These are phyloP conservation scores for Dryobota labecula DNA, from an alignment of 2,888 invertebrate genomes.

Conservation along the genomic window DNA sequence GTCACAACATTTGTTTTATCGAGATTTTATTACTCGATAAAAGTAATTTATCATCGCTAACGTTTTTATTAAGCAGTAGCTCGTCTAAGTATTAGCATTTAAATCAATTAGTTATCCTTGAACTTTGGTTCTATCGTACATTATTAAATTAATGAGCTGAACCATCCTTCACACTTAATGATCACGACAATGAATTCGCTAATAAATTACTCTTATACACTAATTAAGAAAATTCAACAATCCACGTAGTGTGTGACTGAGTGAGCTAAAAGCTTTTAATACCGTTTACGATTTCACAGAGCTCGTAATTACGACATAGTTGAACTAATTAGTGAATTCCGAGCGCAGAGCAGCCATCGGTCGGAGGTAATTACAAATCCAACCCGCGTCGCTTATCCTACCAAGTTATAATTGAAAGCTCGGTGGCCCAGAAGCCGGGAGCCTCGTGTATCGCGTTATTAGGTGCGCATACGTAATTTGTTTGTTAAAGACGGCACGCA, in stretches of 20 bases:
- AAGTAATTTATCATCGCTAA: constrained; percentile 61
- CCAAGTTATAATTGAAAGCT: constrained; percentile 89
- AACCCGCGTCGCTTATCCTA: constrained; percentile 83
- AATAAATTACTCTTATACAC: constrained; percentile 52
- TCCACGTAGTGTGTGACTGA: constrained; percentile 55
- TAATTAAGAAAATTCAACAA: constrained; percentile 62
- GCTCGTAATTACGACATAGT: constrained; percentile 81
- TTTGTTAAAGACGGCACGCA: constrained; percentile 90
- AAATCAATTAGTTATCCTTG: constrained; percentile 54
- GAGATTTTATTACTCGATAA: constrained; percentile 57
- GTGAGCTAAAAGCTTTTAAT: constrained; percentile 75
- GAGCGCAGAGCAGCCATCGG: constrained; percentile 67
- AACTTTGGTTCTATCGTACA: constrained; percentile 44
- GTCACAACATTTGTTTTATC: constrained; percentile 54
- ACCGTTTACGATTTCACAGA: constrained; percentile 75
- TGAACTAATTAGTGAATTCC: constrained; percentile 77
- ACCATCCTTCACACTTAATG: constrained; percentile 45
- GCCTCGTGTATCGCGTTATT: constrained; percentile 87
- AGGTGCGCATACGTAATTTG: constrained; percentile 90
- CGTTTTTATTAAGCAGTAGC: constrained; percentile 49
- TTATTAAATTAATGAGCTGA: constrained; percentile 40
- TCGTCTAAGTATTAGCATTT: constrained; percentile 40
- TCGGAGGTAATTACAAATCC: constrained; percentile 83
- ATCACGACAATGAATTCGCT: constrained; percentile 24
- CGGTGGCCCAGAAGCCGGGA: constrained; percentile 83